Percentiles rank a stretch among this genome's conserved stretches.
Evolutionary conservation across 1,140 invertebrate genomes (phyloP).

Genomic region (Diplogasteroides magnus): DNA sequence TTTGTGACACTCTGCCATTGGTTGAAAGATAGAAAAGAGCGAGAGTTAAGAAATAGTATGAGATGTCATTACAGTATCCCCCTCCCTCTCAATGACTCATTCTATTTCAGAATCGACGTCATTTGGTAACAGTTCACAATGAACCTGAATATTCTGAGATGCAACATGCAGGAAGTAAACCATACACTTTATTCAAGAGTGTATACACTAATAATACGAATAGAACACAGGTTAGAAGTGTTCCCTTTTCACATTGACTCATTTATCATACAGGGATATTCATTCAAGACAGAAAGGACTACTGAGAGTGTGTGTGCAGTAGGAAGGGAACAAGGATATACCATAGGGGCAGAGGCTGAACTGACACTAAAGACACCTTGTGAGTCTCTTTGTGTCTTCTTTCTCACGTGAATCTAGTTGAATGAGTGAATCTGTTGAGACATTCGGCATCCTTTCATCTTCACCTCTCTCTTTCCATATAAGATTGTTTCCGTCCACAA

Average conservation of each 20-base stretch:
- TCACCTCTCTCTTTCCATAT: neutral
- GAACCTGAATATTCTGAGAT: slow-evolving; percentile 55
- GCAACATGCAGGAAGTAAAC: slow-evolving; percentile 41
- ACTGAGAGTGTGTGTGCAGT: slow-evolving; percentile 57
- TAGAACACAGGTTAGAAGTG: slow-evolving; percentile 5
- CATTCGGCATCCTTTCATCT: neutral
- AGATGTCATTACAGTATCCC: too few relatives aligned
- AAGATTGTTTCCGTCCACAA: neutral
- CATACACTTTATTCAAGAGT: slow-evolving; percentile 58
- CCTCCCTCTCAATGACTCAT: neutral
- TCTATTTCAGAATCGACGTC: slow-evolving; percentile 57
- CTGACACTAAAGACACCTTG: slow-evolving; percentile 59
- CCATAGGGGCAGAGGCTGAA: slow-evolving; percentile 58
- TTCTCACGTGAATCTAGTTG: neutral
- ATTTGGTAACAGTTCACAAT: slow-evolving; percentile 54
- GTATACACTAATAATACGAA: slow-evolving; percentile 60
- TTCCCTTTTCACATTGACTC: neutral
- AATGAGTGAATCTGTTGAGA: too few relatives aligned
- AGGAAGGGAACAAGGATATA: slow-evolving; percentile 57
- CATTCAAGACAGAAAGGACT: slow-evolving; percentile 59
- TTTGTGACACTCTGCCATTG: too few relatives aligned
- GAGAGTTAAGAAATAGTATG: too few relatives aligned
- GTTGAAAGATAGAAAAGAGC: too few relatives aligned
- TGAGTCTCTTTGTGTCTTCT: slow-evolving; percentile 38
- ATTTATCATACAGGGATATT: slow-evolving; percentile 57